phyloP scores from a whole-genome alignment of 1,140 invertebrate genomes.

The Planococcus citri region DNA sequence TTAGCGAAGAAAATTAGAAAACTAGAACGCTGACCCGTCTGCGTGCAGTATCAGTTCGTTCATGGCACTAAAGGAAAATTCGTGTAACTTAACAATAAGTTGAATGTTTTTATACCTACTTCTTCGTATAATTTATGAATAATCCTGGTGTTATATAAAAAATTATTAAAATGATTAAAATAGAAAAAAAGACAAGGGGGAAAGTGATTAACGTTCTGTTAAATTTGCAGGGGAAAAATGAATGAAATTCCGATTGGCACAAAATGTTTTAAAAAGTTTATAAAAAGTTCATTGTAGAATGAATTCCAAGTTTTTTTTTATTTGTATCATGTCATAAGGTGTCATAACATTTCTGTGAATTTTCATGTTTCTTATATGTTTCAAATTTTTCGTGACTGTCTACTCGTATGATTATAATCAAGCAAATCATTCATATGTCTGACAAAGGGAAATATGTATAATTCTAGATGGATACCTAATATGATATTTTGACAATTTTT shows the following conservation, averaged over 20 bases:
- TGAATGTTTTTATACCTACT: background rate
- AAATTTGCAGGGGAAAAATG: background rate
- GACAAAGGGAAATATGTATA: no score
- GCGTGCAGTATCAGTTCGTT: slow-evolving; percentile 1
- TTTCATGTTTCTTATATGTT: background rate
- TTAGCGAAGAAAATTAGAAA: background rate
- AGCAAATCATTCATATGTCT: no score
- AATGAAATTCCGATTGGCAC: no score
- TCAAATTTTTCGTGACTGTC: no score
- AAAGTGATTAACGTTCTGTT: background rate
- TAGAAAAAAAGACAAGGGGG: no score
- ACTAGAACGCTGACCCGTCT: background rate
- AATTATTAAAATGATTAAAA: background rate
- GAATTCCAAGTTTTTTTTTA: no score
- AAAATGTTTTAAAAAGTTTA: no score
- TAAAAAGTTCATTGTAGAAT: no score
- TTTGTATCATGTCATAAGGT: background rate
- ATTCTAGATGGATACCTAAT: no score
- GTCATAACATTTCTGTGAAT: background rate
- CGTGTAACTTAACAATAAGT: background rate
- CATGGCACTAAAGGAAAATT: slow-evolving; percentile 3
- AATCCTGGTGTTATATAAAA: background rate
- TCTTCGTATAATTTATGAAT: background rate
- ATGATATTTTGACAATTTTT: no score
- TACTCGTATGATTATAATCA: no score